Conservation (phyloP, 2,888 invertebrate species). For the Eutolmus rufibarbis region DNA sequence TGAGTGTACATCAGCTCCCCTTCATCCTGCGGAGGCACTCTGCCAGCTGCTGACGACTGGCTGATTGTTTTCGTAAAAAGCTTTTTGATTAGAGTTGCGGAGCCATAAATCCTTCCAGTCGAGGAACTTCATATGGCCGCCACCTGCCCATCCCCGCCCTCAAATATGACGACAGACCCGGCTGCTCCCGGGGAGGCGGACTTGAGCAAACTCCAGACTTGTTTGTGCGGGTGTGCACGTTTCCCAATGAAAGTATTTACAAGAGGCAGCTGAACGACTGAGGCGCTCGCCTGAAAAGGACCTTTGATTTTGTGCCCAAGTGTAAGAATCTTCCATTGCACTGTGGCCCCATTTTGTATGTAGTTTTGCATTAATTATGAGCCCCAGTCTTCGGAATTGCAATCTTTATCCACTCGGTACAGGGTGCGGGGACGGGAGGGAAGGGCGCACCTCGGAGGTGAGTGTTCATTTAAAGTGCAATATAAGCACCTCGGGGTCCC, state of each 20-base stretch:
- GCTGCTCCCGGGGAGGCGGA: not conserved
- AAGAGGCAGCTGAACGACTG: not conserved
- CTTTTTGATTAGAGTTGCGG: slow-evolving; percentile 23
- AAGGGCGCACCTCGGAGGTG: not conserved
- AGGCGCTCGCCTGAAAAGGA: slow-evolving; percentile 9
- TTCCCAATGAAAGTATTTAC: not conserved
- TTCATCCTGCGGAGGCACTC: not conserved
- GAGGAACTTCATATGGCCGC: not conserved
- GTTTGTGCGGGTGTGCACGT: not conserved
- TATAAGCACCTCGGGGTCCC: not conserved
- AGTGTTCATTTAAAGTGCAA: not conserved
- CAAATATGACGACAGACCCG: not conserved
- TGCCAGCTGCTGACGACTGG: not conserved
- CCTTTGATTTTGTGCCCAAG: not conserved
- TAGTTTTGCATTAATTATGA: not conserved
- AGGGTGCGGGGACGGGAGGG: not conserved
- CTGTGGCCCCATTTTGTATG: not conserved
- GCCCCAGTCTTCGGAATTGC: not conserved
- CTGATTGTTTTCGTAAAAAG: slow-evolving; percentile 12
- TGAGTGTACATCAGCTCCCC: not conserved
- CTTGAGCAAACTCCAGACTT: not conserved
- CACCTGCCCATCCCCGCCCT: not conserved
- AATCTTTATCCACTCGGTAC: not conserved
- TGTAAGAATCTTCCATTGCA: not conserved
- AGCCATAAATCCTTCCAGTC: not conserved